phyloP scores from a whole-genome alignment of 1,140 invertebrate genomes.

The Berghia stephanieae region DNA sequence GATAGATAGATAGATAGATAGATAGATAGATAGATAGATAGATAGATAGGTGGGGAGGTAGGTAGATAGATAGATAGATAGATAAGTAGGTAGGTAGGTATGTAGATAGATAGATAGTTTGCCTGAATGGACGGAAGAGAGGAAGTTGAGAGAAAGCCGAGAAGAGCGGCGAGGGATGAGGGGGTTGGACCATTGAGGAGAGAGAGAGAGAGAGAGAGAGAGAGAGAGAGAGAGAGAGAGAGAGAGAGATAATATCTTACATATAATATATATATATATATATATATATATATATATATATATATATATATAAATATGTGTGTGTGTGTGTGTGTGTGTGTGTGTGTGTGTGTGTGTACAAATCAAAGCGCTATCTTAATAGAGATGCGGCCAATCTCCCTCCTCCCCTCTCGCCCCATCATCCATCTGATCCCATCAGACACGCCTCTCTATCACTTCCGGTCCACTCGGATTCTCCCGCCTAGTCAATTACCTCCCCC shows the following conservation, averaged over 20 bases:
- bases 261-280: background rate
- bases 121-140: background rate
- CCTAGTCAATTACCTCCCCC: background rate
- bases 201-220: conserved; percentile 28
- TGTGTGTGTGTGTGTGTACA: background rate
- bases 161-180: background rate
- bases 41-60: background rate
- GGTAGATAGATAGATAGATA: background rate
- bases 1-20: background rate
- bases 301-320: too few species aligned
- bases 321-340: conserved; percentile 17
- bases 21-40: background rate
- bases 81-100: background rate
- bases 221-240: conserved; percentile 31
- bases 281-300: background rate
- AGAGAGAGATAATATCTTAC: conserved; percentile 24
- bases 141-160: background rate
- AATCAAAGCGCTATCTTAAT: background rate
- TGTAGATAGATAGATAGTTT: background rate
- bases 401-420: background rate
- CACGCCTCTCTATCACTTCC: background rate
- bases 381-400: background rate
- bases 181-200: background rate
- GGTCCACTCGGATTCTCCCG: conserved; percentile 16
- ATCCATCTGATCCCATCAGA: background rate